Percentiles rank a stretch among this genome's conserved stretches.
Evolutionary conservation across 2,113 vertebrate genomes (phyloP).

Genomic region (Pterophyllum scalare): DNA sequence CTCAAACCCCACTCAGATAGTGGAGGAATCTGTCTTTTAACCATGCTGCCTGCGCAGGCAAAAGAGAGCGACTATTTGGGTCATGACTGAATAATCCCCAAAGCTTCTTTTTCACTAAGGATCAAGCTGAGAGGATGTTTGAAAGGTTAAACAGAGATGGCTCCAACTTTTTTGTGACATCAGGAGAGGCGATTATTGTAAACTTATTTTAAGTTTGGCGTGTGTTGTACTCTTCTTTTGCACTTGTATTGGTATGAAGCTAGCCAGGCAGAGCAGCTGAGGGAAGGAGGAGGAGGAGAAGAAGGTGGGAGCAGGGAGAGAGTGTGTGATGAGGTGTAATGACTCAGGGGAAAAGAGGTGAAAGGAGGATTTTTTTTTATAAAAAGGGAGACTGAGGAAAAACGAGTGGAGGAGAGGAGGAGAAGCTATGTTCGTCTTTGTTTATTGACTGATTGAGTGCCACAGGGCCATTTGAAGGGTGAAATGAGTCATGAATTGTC

Average conservation of each 20-base stretch:
- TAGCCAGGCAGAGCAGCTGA: background rate
- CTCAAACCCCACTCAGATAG: conserved; percentile 56
- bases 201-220: conserved; percentile 45
- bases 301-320: background rate
- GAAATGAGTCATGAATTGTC: conserved; percentile 72
- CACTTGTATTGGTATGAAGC: background rate
- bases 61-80: conserved; percentile 63
- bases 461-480: conserved; percentile 58
- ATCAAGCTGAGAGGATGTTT: conserved; percentile 56
- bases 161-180: conserved; percentile 51
- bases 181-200: conserved; percentile 54
- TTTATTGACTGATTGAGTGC: conserved; percentile 64
- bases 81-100: conserved; percentile 76
- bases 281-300: background rate
- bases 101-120: conserved; percentile 65
- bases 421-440: conserved; percentile 62
- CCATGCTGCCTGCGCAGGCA: conserved; percentile 30
- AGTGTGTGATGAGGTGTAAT: conserved; percentile 28
- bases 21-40: conserved; percentile 61
- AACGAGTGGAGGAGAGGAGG: conserved; percentile 1
- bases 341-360: conserved; percentile 39
- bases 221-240: background rate
- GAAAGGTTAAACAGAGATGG: conserved; percentile 71
- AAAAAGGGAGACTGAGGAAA: conserved; percentile 14
- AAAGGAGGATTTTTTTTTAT: conserved; percentile 44